Evolutionary conservation across 1,140 invertebrate genomes (phyloP).

Genomic region (Sesamia nonagrioides): DNA sequence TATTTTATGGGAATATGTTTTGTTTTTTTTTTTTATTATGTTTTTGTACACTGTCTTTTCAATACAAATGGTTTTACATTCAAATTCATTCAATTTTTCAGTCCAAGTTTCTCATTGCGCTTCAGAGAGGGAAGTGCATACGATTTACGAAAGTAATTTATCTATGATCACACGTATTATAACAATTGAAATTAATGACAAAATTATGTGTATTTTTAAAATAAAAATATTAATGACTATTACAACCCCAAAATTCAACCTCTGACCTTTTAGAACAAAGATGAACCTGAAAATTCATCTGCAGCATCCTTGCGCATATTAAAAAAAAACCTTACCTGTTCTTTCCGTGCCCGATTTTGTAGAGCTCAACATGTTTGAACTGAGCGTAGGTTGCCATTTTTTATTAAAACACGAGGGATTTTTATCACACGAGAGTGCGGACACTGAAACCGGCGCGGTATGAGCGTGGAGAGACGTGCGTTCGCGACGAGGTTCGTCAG

Average conservation of each 20-base stretch:
- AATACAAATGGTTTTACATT: neutral
- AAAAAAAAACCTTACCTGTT: constrained; percentile 87
- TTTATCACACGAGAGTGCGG: constrained; percentile 58
- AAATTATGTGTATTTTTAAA: neutral
- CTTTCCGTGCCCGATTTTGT: constrained; percentile 91
- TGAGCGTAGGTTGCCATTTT: constrained; percentile 91
- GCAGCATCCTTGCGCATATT: constrained; percentile 61
- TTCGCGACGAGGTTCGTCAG: constrained; percentile 71
- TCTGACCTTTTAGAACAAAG: constrained; percentile 67
- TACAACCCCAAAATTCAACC: constrained; percentile 41
- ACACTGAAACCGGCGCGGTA: constrained; percentile 68
- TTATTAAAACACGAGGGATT: constrained; percentile 66
- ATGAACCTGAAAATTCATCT: constrained; percentile 53
- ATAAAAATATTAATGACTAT: neutral
- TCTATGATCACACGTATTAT: neutral
- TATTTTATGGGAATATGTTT: constrained; percentile 3
- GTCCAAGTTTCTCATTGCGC: neutral
- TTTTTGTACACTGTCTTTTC: neutral
- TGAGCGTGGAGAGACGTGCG: constrained; percentile 61
- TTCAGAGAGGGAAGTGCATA: constrained; percentile 4
- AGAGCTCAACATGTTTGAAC: constrained; percentile 91
- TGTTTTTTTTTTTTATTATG: neutral
- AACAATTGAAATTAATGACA: neutral
- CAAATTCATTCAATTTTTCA: neutral
- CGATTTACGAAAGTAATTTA: neutral